Conservation (phyloP, 2,113 vertebrate genomes). For the Uropsilus gracilis region DNA sequence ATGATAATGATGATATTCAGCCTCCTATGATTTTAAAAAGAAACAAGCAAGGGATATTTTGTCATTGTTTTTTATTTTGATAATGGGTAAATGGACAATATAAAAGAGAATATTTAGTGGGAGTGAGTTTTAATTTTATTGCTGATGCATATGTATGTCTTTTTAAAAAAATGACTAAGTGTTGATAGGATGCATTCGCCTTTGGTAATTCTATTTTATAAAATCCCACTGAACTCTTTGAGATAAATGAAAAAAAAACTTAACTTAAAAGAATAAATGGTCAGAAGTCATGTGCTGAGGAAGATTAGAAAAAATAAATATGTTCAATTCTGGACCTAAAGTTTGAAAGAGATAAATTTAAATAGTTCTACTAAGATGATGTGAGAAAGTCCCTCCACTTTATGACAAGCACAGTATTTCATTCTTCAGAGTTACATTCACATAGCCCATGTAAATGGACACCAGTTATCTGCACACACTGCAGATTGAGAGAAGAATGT, state of each 20-base stretch:
- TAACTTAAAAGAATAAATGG: constrained; percentile 57
- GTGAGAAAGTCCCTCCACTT: constrained; percentile 60
- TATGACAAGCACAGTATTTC: constrained; percentile 41
- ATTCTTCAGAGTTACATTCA: constrained; percentile 55
- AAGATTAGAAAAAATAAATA: constrained; percentile 74
- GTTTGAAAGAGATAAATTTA: constrained; percentile 71
- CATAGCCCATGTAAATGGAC: background rate
- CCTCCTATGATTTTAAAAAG: background rate
- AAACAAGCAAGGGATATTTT: background rate
- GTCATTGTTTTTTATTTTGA: background rate
- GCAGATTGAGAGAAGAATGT: constrained; percentile 55
- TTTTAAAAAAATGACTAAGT: background rate
- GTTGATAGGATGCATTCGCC: constrained; percentile 3
- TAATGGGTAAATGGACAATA: background rate
- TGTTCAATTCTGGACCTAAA: constrained; percentile 47
- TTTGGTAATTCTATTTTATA: constrained; percentile 48
- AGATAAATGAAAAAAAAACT: constrained; percentile 4
- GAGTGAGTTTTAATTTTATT: constrained; percentile 13
- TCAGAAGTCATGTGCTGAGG: constrained; percentile 10
- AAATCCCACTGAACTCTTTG: constrained; percentile 58
- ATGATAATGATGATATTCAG: background rate
- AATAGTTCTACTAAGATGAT: constrained; percentile 67
- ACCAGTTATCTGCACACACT: constrained; percentile 44
- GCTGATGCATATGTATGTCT: background rate
- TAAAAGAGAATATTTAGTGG: background rate